Percentiles rank a stretch among this genome's conserved stretches.
Conservation (phyloP, 2,888 invertebrate genomes). For the Archaeoteleia sp. region DNA sequence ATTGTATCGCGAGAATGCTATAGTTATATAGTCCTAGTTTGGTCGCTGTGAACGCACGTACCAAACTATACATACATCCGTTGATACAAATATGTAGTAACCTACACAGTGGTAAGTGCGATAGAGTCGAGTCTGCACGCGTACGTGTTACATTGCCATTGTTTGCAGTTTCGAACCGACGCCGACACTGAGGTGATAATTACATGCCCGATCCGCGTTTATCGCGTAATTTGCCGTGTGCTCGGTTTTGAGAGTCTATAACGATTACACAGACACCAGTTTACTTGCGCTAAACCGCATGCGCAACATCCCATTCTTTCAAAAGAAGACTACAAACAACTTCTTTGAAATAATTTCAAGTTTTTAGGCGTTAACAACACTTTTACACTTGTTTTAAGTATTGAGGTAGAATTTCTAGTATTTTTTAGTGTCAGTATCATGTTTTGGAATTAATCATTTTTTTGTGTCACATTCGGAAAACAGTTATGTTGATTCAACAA, state of each 20-base stretch:
- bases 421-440: too few relatives aligned
- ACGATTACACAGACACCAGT: conserved; percentile 57
- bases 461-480: too few relatives aligned
- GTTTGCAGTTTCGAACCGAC: conserved; percentile 54
- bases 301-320: conserved; percentile 12
- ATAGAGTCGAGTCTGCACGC: conserved; percentile 46
- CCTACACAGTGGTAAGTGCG: conserved; percentile 38
- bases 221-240: conserved; percentile 69
- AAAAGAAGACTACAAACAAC: conserved; percentile 3
- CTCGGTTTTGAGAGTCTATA: conserved; percentile 67
- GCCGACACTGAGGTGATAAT: conserved; percentile 70
- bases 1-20: conserved; percentile 40
- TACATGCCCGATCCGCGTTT: conserved; percentile 68
- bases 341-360: too few relatives aligned
- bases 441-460: too few relatives aligned
- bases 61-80: conserved; percentile 30
- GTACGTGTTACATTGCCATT: conserved; percentile 50
- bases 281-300: conserved; percentile 21
- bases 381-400: too few relatives aligned
- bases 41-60: conserved; percentile 40
- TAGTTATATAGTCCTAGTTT: conserved; percentile 49
- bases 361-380: too few relatives aligned
- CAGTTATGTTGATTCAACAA: too few relatives aligned
- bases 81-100: conserved; percentile 29
- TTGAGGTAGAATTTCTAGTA: too few relatives aligned